Conservation (phyloP, 2,888 invertebrate genomes). For the Hyposoter dolosus region DNA sequence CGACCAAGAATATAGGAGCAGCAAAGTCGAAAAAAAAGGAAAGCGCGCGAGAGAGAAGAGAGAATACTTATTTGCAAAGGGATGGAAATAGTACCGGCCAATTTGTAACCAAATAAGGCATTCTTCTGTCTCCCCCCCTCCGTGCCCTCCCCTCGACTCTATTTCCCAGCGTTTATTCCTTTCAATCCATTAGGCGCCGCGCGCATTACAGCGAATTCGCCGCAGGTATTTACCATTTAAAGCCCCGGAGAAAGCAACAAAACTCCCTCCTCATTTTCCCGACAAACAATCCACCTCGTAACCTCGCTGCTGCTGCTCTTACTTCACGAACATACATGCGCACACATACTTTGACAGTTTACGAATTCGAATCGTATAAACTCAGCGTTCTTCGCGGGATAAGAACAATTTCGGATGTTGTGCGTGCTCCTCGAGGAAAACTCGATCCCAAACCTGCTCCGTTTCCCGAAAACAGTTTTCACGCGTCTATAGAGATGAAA, state of each 20-base stretch:
- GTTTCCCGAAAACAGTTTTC: background rate
- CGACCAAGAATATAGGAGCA: conserved; percentile 2
- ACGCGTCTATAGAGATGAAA: background rate
- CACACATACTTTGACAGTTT: background rate
- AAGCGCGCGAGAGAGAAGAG: conserved; percentile 25
- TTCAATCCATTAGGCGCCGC: conserved; percentile 77
- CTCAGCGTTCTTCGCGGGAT: conserved; percentile 6
- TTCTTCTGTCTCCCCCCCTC: background rate
- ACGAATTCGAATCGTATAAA: conserved; percentile 55
- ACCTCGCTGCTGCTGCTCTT: background rate
- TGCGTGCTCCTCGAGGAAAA: background rate
- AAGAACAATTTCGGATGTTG: background rate
- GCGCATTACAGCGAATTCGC: conserved; percentile 69
- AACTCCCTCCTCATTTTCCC: background rate
- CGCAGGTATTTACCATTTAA: conserved; percentile 75
- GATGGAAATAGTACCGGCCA: conserved; percentile 68
- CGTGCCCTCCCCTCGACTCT: conserved; percentile 4
- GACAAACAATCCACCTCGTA: conserved; percentile 13
- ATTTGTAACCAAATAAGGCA: conserved; percentile 79
- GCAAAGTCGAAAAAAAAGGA: conserved; percentile 12
- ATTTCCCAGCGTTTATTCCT: conserved; percentile 72
- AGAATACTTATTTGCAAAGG: conserved; percentile 29
- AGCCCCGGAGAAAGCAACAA: conserved; percentile 52
- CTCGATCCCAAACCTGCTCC: background rate
- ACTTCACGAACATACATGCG: background rate